phyloP scores from a whole-genome alignment of 2,888 invertebrate species.

The Hylaea fasciaria region DNA sequence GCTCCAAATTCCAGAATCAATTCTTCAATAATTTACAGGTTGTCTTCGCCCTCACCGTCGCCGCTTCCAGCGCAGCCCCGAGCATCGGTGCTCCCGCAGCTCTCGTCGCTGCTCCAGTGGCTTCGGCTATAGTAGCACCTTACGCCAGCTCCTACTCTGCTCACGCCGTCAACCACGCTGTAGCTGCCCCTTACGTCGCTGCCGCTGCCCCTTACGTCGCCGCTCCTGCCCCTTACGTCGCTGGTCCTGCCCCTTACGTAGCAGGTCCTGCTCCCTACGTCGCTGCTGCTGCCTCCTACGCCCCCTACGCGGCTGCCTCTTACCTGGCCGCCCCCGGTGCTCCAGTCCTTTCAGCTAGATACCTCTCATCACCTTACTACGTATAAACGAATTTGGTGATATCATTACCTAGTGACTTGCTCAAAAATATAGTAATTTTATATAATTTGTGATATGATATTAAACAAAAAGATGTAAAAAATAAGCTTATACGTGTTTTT shows the following conservation, averaged over 20 bases:
- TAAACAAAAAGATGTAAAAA: constrained; percentile 31
- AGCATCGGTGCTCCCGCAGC: constrained; percentile 67
- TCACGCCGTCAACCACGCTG: constrained; percentile 90
- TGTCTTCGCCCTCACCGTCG: constrained; percentile 69
- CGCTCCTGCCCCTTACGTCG: constrained; percentile 77
- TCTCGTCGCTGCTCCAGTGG: constrained; percentile 84
- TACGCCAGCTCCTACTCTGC: constrained; percentile 91
- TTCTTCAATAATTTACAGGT: constrained; percentile 57
- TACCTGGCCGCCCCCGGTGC: constrained; percentile 48
- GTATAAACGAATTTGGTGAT: constrained; percentile 77
- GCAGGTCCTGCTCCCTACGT: constrained; percentile 54
- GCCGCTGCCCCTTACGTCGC: constrained; percentile 62
- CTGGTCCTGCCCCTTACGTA: constrained; percentile 46
- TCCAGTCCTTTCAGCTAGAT: constrained; percentile 54
- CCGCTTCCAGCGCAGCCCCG: constrained; percentile 59
- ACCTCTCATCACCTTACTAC: constrained; percentile 68
- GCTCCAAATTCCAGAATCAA: no score
- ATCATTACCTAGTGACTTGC: constrained; percentile 81
- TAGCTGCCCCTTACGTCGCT: constrained; percentile 85
- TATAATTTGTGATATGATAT: constrained; percentile 39
- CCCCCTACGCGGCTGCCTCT: constrained; percentile 49
- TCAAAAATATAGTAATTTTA: constrained; percentile 53
- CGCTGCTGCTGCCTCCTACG: constrained; percentile 77
- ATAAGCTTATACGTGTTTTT: constrained; percentile 1
- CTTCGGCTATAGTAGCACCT: constrained; percentile 87